These are phyloP conservation scores for Drosophila aldrichi DNA, from an alignment of 2,888 invertebrate species.

Conservation along the genomic window DNA sequence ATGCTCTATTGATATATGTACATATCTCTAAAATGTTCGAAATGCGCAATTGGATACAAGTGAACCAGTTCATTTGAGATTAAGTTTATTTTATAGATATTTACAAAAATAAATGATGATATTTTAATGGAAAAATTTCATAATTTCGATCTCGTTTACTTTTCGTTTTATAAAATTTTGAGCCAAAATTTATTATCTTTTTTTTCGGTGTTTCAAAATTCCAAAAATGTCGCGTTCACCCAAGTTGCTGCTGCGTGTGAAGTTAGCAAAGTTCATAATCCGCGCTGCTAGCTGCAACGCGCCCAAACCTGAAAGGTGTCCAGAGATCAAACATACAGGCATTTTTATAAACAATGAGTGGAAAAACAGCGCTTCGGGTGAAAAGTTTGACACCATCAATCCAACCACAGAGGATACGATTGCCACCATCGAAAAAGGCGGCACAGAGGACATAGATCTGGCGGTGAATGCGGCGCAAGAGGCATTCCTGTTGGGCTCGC, in stretches of 20 bases:
- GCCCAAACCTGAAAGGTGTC: background rate
- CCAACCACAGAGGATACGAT: slow-evolving; percentile 92
- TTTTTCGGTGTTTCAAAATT: background rate
- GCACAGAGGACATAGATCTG: slow-evolving; percentile 90
- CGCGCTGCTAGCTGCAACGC: background rate
- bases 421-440: slow-evolving; percentile 92
- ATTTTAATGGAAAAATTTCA: background rate
- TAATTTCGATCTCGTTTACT: background rate
- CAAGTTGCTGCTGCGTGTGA: background rate
- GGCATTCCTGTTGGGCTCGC: slow-evolving; percentile 91
- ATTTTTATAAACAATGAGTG: slow-evolving; percentile 98
- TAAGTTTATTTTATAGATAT: background rate
- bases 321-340: background rate
- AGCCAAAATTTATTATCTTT: background rate
- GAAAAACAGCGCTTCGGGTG: slow-evolving; percentile 93
- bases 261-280: background rate
- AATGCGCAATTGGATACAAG: background rate
- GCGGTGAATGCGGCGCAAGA: slow-evolving; percentile 92
- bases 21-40: too few species aligned
- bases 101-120: too few species aligned
- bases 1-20: too few species aligned
- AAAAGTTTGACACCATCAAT: slow-evolving; percentile 94
- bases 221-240: background rate
- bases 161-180: background rate
- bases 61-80: background rate